Percentiles rank a stretch among this genome's conserved stretches.
Evolutionary conservation across 2,888 invertebrate species (phyloP).

Genomic region (Coelinius sp.): DNA sequence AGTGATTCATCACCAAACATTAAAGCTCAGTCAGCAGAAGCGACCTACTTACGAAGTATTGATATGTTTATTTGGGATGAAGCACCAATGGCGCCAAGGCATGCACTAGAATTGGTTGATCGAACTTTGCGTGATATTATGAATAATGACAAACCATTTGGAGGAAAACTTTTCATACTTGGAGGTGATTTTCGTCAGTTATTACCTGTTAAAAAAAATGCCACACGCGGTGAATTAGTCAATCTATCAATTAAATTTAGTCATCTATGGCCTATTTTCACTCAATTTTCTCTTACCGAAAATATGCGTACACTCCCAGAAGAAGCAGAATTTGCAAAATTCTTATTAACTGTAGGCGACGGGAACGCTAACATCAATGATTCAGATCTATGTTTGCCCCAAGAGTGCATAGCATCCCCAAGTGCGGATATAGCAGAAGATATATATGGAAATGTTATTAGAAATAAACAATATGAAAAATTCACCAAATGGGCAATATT

Average conservation of each 20-base stretch:
- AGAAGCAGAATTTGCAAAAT: constrained; percentile 42
- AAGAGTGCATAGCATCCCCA: not conserved
- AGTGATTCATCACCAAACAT: not conserved
- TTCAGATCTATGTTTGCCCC: constrained; percentile 39
- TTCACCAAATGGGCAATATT: not conserved
- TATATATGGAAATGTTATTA: not conserved
- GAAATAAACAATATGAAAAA: not conserved
- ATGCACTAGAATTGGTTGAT: constrained; percentile 25
- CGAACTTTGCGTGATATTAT: not conserved
- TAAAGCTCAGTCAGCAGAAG: not conserved
- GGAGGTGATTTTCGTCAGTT: constrained; percentile 37
- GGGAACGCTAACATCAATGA: constrained; percentile 44
- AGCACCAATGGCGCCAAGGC: no score
- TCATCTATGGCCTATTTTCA: constrained; percentile 38
- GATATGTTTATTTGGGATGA: no score
- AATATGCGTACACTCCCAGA: no score
- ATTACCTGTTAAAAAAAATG: constrained; percentile 28
- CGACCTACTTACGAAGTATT: not conserved
- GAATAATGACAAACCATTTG: no score
- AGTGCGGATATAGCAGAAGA: not conserved
- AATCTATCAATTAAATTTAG: constrained; percentile 51
- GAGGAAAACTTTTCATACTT: no score
- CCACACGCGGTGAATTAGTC: constrained; percentile 35
- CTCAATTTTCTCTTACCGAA: no score
- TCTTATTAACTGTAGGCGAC: constrained; percentile 46